Evolutionary conservation across 2,888 invertebrate species (phyloP).

Genomic region (Eupithecia vulgata): DNA sequence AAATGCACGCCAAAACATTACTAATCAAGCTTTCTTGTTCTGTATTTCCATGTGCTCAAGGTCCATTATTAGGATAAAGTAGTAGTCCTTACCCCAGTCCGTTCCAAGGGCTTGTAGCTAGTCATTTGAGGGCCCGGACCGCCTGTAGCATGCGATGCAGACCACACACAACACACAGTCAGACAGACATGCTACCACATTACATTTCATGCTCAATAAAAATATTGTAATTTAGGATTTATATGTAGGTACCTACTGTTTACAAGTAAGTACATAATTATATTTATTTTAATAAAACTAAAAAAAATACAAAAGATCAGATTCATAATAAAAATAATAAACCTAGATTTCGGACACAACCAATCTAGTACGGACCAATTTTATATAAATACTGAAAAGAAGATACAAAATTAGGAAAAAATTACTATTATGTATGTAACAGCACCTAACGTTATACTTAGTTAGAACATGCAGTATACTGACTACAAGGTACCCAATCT

Average conservation of each 20-base stretch:
- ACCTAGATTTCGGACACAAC: not conserved
- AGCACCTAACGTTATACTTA: not conserved
- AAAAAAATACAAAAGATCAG: not conserved
- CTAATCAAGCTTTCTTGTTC: not conserved
- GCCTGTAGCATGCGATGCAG: constrained; percentile 70
- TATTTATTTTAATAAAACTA: not conserved
- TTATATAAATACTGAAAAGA: not conserved
- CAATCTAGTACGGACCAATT: not conserved
- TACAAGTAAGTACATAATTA: too few relatives aligned
- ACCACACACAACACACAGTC: constrained; percentile 54
- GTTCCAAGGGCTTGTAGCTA: constrained; percentile 79
- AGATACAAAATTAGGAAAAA: not conserved
- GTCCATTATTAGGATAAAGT: constrained; percentile 17
- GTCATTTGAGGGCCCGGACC: constrained; percentile 72
- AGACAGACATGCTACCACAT: constrained; percentile 52
- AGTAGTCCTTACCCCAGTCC: constrained; percentile 51
- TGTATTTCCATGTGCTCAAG: constrained; percentile 4
- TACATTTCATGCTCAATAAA: constrained; percentile 33
- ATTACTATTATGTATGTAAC: not conserved
- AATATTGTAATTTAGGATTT: not conserved
- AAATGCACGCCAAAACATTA: not conserved
- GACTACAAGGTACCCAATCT: not conserved
- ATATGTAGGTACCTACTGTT: too few relatives aligned
- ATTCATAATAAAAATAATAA: not conserved
- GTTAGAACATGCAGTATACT: constrained; percentile 16